A percentile compares a stretch with the other conserved stretches of the same genome.
Evolutionary conservation across 2,888 invertebrate genomes (phyloP).

Genomic region (Drosophila stalkeri): DNA sequence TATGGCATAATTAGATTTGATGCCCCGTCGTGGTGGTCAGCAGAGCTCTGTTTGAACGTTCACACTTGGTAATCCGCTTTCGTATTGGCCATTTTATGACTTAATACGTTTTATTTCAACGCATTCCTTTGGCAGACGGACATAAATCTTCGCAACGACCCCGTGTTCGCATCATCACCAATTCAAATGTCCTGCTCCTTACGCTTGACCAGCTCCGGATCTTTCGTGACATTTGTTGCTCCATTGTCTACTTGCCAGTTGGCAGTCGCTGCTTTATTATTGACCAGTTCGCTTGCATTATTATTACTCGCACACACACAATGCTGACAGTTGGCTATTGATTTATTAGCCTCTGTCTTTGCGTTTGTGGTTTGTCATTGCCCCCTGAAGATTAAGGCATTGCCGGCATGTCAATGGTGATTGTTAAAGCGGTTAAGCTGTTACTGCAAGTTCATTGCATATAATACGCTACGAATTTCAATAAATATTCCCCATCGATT

Average conservation of each 20-base stretch:
- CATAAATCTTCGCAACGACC: constrained; percentile 72
- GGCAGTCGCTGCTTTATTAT: constrained; percentile 65
- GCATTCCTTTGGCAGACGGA: constrained; percentile 61
- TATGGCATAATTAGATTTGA: constrained; percentile 80
- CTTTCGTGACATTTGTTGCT: constrained; percentile 77
- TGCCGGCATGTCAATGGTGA: constrained; percentile 30
- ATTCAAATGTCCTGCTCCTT: constrained; percentile 73
- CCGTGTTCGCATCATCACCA: constrained; percentile 66
- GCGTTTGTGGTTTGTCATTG: constrained; percentile 51
- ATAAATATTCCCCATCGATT: background rate
- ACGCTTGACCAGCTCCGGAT: constrained; percentile 75
- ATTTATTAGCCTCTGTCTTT: constrained; percentile 78
- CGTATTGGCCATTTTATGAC: constrained; percentile 68
- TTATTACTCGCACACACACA: constrained; percentile 79
- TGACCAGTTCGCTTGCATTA: constrained; percentile 77
- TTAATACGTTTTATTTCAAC: constrained; percentile 81
- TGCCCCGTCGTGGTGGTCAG: constrained; percentile 57
- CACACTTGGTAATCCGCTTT: constrained; percentile 81
- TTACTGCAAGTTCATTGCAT: constrained; percentile 27
- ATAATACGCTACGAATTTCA: constrained; percentile 17
- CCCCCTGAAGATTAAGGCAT: constrained; percentile 27
- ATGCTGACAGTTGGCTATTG: constrained; percentile 83
- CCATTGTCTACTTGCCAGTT: constrained; percentile 47
- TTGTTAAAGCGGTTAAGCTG: constrained; percentile 27
- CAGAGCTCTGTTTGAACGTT: constrained; percentile 41